Percentiles rank a stretch among this genome's conserved stretches.
phyloP scores from a whole-genome alignment of 2,113 vertebrate species.

The Lanius collurio region DNA sequence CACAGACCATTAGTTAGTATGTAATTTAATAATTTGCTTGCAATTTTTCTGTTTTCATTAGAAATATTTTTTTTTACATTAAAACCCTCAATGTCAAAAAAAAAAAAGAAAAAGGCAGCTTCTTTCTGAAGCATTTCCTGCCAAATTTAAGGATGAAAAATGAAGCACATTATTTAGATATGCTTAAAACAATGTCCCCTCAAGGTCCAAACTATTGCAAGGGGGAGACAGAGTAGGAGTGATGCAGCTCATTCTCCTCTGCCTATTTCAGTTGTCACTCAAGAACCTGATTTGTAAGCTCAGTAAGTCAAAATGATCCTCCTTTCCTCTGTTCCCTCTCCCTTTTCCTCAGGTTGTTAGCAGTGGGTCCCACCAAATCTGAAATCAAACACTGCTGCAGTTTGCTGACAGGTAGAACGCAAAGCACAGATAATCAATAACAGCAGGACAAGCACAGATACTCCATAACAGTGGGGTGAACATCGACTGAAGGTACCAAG shows the following conservation, averaged over 20 bases:
- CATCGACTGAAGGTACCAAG: background rate
- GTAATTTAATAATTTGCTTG: background rate
- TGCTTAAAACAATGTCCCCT: background rate
- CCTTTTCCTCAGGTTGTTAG: background rate
- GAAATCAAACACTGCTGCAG: background rate
- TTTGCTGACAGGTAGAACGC: background rate
- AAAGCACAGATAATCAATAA: background rate
- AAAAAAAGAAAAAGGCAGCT: background rate
- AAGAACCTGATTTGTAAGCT: background rate
- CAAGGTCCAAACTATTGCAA: background rate
- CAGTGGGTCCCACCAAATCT: background rate
- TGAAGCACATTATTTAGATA: background rate
- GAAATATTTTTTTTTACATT: background rate
- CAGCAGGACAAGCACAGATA: background rate
- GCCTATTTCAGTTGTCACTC: background rate
- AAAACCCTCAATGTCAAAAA: background rate
- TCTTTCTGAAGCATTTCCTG: background rate
- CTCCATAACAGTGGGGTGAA: background rate
- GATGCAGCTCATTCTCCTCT: background rate
- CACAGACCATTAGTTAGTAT: background rate
- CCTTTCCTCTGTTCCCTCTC: background rate
- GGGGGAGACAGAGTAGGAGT: background rate
- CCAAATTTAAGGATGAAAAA: constrained; percentile 7
- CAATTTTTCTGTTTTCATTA: background rate
- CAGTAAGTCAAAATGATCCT: background rate